phyloP scores from a whole-genome alignment of 2,113 vertebrate genomes.

The Callithrix jacchus region DNA sequence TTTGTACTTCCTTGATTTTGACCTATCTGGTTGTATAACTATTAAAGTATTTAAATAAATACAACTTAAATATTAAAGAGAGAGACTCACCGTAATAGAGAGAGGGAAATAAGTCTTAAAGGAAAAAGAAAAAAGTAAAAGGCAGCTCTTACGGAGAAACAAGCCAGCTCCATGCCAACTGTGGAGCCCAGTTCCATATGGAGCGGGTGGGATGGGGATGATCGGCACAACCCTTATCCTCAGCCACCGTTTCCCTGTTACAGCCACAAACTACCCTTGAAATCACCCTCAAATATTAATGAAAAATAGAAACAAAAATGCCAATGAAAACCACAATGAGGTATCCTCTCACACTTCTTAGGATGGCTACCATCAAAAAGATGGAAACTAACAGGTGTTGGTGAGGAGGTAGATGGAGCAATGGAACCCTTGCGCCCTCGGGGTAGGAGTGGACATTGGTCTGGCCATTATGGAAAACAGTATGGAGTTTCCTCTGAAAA shows the following conservation, averaged over 20 bases:
- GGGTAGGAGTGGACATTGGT: background rate
- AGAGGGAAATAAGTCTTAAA: too few relatives aligned
- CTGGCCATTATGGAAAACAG: accelerated
- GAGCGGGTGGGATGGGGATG: accelerated
- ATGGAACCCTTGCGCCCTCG: background rate
- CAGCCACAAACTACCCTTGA: background rate
- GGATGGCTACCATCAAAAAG: too few relatives aligned
- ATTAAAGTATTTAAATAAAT: background rate
- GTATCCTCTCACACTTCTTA: background rate
- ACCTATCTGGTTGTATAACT: background rate
- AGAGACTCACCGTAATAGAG: too few relatives aligned
- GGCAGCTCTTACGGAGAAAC: background rate
- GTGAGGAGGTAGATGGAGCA: background rate
- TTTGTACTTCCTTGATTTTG: background rate
- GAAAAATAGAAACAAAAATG: background rate
- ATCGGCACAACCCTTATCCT: accelerated
- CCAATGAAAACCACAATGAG: background rate
- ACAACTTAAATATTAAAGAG: background rate
- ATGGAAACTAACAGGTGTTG: background rate
- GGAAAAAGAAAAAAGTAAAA: too few relatives aligned
- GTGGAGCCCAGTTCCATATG: accelerated
- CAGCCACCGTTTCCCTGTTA: background rate
- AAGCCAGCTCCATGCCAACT: too few relatives aligned
- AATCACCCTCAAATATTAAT: background rate
- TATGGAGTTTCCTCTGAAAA: background rate